These are phyloP conservation scores for Apodemus sylvaticus DNA, from an alignment of 2,113 vertebrate species.

Conservation along the genomic window DNA sequence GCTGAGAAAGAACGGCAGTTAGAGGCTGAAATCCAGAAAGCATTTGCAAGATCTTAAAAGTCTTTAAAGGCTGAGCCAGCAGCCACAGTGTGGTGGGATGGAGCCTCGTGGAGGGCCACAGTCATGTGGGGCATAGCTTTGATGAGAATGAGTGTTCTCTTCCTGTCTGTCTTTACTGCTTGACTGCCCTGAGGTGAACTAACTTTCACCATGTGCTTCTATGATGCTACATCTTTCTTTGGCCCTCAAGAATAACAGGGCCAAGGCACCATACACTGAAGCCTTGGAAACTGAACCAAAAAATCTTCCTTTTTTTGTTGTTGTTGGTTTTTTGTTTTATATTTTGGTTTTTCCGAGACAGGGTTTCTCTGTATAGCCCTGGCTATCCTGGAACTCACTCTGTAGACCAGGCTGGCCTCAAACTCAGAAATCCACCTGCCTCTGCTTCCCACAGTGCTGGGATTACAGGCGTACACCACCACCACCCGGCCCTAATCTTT, in stretches of 20 bases:
- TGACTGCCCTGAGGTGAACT: neutral
- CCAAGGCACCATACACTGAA: neutral
- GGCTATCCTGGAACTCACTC: too few relatives aligned
- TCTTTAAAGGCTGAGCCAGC: neutral
- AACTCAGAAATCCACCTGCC: too few relatives aligned
- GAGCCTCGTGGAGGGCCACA: neutral
- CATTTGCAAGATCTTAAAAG: neutral
- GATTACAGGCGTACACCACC: too few relatives aligned
- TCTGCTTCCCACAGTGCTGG: too few relatives aligned
- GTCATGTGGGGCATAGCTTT: neutral
- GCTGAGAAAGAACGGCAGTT: neutral
- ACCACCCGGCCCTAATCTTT: too few relatives aligned
- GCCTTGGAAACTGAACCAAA: neutral
- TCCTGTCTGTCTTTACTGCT: neutral
- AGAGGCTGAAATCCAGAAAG: slow-evolving; percentile 38
- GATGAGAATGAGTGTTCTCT: neutral
- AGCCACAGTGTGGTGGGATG: neutral
- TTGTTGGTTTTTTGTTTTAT: too few relatives aligned
- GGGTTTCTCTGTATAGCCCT: too few relatives aligned
- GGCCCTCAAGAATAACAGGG: neutral
- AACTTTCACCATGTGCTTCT: neutral
- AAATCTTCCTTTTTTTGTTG: neutral
- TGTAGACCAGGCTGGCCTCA: too few relatives aligned
- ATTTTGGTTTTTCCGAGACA: too few relatives aligned
- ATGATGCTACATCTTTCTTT: too few relatives aligned